Base-by-base conservation (phyloP, 1,140 invertebrate genomes). In the Anagrus nilaparvatae region DNA sequence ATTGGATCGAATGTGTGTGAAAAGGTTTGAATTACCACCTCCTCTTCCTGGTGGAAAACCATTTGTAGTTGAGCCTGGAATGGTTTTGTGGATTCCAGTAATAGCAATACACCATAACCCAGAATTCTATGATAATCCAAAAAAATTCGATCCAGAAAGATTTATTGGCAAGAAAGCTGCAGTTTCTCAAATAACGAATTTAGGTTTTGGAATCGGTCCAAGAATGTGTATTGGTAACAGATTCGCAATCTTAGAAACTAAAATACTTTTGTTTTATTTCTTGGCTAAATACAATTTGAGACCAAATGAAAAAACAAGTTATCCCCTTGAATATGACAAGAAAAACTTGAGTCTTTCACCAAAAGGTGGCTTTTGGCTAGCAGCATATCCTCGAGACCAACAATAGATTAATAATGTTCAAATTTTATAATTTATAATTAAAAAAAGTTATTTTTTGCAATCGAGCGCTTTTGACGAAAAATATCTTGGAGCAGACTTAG, bases 121-220 rank as follows among this genome's bases (percentile, higher is more conserved):
- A 1, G 47, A 70, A 25, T 60, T 69, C 41, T 80, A 65, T 50
- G 67, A 73, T 5, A 60, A 78, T 39, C 76, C 76, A 2, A 63
- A 76, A 8, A 49, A 42, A 13, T 80, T 69, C 41, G 41, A 64
- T 45, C 69, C 69, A 1, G 74, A 79, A 24, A 55, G 77, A 43
- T 81, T 79, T 55, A 45, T 67, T 2, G 61, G 44, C 9, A 40
- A 41, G 8, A 48, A 45, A 34, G 14, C 21, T 2, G 10, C 20
- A 1, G 16, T 29, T 2, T 28, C 14, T 17, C 29, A 40, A 20
- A 12, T 39, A 2, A 12, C 7, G 0, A 43, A 37, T 27, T 27
- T 50, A 8, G 32, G 38, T 5, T 47, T 50, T 25, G 45, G 49
- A 1, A 24, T 47, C 14, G 45, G 45, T 1, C 49, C 49, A 7